Evolutionary conservation across 2,113 vertebrate genomes (phyloP), one percentile per base, ranked within the genome.

Genomic region (Periophthalmus modestus): DNA sequence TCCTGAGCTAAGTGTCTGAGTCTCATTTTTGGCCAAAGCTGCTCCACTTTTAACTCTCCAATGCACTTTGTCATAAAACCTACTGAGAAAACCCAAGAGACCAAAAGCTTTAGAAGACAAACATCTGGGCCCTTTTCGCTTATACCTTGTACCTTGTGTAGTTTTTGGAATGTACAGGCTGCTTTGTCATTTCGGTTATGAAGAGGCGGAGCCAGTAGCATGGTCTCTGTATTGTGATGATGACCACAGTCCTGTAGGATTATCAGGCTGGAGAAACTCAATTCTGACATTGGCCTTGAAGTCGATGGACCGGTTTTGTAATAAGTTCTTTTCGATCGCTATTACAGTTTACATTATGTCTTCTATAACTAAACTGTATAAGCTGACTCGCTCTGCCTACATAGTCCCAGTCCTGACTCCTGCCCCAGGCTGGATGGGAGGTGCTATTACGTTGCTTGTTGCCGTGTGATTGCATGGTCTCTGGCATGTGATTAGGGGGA

Each of bases 401-500:
- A 82, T 84, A n/a, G 75, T 80, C 81, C 55, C 73, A 58, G 73
- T 70, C 68, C 67, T 83, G 67, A 63, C 71, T 55, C 50, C 75
- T 3, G 23, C 73, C 83, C 85, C 71, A 68, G 79, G 66, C 79
- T 81, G 67, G 76, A 77, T 57, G 55, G 80, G 69, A 57, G 63
- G 50, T 46, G 88, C 80, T 83, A 92, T 91, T 86, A 86, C 87
- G 89, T 86, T 80, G 78, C 82, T 86, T 89, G 87, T 89, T 88
- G 87, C 87, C 74, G 73, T 90, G 86, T 92, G 89, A 91, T 91
- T 91, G 90, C 91, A 84, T 55, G 15, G 83, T 86, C 81, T 87
- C 79, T 88, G 88, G 87, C 86, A 90, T 92, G 87, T 91, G 87
- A 92, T 91, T 88, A 88, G 83, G 85, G 85, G 86, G 86, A 89